Evolutionary conservation across 2,113 vertebrate species (phyloP), one percentile per base, ranked within the genome.

Genomic region (Melanostigma gelatinosum): DNA sequence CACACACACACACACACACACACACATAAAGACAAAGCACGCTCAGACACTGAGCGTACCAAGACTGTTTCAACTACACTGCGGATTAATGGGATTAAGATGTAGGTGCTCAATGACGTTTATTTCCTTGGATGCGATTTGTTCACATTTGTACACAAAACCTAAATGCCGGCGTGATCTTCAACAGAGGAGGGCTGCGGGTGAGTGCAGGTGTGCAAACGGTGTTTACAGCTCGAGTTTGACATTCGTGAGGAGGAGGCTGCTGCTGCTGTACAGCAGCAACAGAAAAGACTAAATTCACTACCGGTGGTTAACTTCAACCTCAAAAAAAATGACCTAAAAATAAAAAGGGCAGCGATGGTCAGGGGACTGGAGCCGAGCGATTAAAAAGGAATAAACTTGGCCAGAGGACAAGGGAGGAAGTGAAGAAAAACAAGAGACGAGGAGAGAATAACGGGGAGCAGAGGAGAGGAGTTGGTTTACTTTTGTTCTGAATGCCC

Each of bases 1-100:
- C 46, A 34, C 27, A 65, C 58, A 50, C 48, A 36, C 29, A 60
- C 29, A 60, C 46, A 24, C 24, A 24, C 24, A 57, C 81, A 58
- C 75, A 62, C 63, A 27, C 48, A 61, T 24, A 61, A 27, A 62
- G 58, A 27, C 48, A 61, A 64, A 27, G 64, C 29, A 6, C 48
- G 12, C 72, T 73, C 44, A 36, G 50, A 12, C 61, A 32, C 16
- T 24, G 29, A 66, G 8, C 29, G 11, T 46, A 38, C 29, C 10
- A 4, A 73, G 20, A 42, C 24, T 69, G 66, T 65, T 72, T 65
- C 11, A 61, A 54, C 48, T 6, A 74, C 52, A 62, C 6, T 36
- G 77, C 63, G 71, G 74, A 79, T 79, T 75, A 79, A 81, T 83
- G 10, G 54, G 38, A 78, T 87, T 80, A 32, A 70, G 85, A 82